Conservation (phyloP, 2,113 vertebrate species). For the Silurus asotus region DNA sequence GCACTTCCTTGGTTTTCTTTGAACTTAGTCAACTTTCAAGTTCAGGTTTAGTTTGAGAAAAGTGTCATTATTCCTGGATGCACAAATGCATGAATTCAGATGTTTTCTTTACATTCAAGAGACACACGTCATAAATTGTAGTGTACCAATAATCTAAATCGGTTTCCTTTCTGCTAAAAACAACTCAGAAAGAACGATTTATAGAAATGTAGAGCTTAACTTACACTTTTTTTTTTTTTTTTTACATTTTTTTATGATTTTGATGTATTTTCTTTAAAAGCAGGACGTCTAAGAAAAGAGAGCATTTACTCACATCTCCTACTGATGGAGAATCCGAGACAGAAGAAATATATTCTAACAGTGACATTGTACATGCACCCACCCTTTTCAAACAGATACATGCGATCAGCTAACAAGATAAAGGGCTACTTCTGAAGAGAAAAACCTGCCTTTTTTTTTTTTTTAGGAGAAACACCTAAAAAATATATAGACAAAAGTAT, state of each 20-base stretch:
- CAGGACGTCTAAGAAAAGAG: not conserved
- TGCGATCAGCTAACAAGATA: not conserved
- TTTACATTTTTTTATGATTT: no score
- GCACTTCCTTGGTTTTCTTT: conserved; percentile 4
- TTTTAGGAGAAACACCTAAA: no score
- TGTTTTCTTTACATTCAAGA: not conserved
- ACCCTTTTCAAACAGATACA: not conserved
- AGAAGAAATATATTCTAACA: not conserved
- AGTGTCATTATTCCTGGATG: not conserved
- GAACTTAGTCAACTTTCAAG: not conserved
- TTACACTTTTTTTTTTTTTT: not conserved
- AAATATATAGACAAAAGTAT: no score
- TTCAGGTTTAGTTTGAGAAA: not conserved
- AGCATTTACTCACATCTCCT: not conserved
- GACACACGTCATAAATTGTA: not conserved
- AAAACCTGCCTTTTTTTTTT: not conserved
- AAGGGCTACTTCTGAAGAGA: not conserved
- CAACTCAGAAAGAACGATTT: not conserved
- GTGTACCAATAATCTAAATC: not conserved
- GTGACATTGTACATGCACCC: not conserved
- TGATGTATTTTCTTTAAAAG: not conserved
- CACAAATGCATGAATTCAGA: not conserved
- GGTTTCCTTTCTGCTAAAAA: not conserved
- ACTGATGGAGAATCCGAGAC: not conserved
- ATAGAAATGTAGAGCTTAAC: not conserved